These are phyloP conservation scores for Drosophila niveifrons DNA, from an alignment of 2,888 invertebrate genomes.

Conservation along the genomic window DNA sequence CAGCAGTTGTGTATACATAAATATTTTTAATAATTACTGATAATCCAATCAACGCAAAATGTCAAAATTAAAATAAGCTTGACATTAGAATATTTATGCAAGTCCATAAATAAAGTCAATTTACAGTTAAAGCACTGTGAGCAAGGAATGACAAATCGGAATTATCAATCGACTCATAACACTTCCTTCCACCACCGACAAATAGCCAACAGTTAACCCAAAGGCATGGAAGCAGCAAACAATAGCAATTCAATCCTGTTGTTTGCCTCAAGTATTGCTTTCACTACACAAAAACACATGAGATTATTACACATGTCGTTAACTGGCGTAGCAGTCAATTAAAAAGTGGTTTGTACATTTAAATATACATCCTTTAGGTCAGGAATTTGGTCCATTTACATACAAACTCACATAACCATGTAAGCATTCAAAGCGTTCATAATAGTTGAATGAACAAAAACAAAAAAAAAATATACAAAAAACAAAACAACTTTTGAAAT, in stretches of 20 bases:
- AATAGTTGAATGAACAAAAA: constrained; percentile 9
- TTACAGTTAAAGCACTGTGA: background rate
- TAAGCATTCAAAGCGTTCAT: constrained; percentile 3
- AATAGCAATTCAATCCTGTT: background rate
- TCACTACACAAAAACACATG: background rate
- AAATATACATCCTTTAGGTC: constrained; percentile 22
- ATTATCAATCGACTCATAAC: background rate
- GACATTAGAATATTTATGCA: constrained; percentile 1
- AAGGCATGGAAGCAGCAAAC: background rate
- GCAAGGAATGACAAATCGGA: background rate
- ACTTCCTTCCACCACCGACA: background rate
- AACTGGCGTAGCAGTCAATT: background rate
- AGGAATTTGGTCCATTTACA: constrained; percentile 25
- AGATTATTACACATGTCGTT: background rate
- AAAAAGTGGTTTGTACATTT: constrained; percentile 19
- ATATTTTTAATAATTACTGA: constrained; percentile 30
- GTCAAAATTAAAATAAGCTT: constrained; percentile 19
- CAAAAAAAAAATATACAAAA: background rate
- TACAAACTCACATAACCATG: background rate
- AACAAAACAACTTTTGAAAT: constrained; percentile 38
- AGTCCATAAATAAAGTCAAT: background rate
- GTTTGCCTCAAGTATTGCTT: constrained; percentile 2
- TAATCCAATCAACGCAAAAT: constrained; percentile 18
- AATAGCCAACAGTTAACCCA: background rate
- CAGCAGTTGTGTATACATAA: background rate